Evolutionary conservation across 2,888 invertebrate genomes (phyloP), one percentile per base, ranked within the genome.

Genomic region (Sipha maydis): DNA sequence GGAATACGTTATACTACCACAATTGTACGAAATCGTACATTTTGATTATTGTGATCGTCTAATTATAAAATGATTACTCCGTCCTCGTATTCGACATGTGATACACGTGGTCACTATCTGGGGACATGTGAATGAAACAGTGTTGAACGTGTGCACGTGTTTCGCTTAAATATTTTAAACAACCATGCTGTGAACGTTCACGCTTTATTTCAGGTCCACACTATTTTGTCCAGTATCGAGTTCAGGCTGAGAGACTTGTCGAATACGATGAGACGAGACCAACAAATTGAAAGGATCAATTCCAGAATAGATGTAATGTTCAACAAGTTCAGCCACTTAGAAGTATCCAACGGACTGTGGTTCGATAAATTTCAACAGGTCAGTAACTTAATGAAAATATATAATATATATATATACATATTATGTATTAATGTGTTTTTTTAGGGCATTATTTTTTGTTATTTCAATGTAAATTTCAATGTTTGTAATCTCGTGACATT

Each of bases 311-410:
- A 88, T n/a, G 38, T 82, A 9, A 75, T 88, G 28, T 75, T 80
- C 82, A 88, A 82, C 31, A 88, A 88, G 25, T 61, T 88, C 28
- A 73, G 48, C 28, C 80, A 88, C 48, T 75, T 88, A 80, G 88
- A 88, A 88, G 80, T 88, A 4, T 88, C 88, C n/a, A 88, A 82
- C n/a, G 88, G 75, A 31, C 73, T 88, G 73, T 88, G 88, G 88
- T 88, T 82, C 7, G 88, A 88, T 61, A 88, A 88, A 48, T 88
- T 80, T 48, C 88, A 88, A 76, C 88, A 88, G 75, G 88, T 88
- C 75, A 69, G 28, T 28, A 11, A 69, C 69, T 0, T 3, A n/a
- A 28, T 28, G 28, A 28, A 69, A n/a, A 69, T 28, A 11, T 25
- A 61, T 25, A 25, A 25, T 14, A 56, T 56, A 3, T 56, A 19